These are phyloP conservation scores for Acromyrmex echinatior DNA, from an alignment of 1,140 invertebrate species.

Conservation along the genomic window DNA sequence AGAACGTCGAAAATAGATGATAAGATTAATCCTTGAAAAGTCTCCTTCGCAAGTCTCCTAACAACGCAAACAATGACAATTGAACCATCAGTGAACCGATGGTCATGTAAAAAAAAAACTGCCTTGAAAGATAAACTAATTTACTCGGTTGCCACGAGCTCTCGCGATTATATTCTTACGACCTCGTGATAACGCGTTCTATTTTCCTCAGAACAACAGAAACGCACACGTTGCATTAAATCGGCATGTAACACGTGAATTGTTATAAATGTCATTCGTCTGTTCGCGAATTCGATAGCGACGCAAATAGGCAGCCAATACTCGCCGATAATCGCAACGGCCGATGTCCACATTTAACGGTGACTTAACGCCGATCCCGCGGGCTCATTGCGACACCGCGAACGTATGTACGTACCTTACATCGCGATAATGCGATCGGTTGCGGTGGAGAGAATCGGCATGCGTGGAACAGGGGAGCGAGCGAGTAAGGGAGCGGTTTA, in stretches of 20 bases:
- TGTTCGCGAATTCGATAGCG: slow-evolving; percentile 68
- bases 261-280: slow-evolving; percentile 9
- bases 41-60: neutral
- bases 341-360: slow-evolving; percentile 75
- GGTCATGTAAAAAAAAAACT: slow-evolving; percentile 13
- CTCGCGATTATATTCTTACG: slow-evolving; percentile 30
- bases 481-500: slow-evolving; percentile 60
- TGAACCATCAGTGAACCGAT: neutral
- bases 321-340: slow-evolving; percentile 73
- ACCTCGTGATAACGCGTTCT: slow-evolving; percentile 49
- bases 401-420: slow-evolving; percentile 67
- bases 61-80: neutral
- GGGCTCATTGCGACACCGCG: slow-evolving; percentile 56
- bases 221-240: slow-evolving; percentile 10
- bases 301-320: slow-evolving; percentile 71
- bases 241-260: slow-evolving; percentile 11
- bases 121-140: slow-evolving; percentile 12
- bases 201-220: slow-evolving; percentile 6
- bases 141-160: slow-evolving; percentile 1
- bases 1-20: neutral
- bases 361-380: slow-evolving; percentile 76
- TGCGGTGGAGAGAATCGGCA: slow-evolving; percentile 44
- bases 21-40: neutral
- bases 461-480: slow-evolving; percentile 19
- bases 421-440: slow-evolving; percentile 56